Percentiles rank a stretch among this genome's conserved stretches.
Evolutionary conservation across 2,797 vertebrate species (phyloP).

Genomic region (Dryobates pubescens): DNA sequence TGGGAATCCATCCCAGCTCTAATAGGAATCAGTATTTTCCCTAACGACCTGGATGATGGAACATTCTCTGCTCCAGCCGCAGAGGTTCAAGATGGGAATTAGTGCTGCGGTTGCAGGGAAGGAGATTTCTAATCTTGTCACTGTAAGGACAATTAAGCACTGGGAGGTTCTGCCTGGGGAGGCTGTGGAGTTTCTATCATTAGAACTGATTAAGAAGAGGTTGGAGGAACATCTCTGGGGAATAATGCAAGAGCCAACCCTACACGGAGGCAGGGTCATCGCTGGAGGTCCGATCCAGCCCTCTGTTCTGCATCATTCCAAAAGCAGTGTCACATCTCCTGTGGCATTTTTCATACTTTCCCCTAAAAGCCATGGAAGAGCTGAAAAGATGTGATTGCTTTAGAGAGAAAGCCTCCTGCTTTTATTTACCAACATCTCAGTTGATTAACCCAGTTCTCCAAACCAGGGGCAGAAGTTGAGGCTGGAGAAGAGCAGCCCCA

Average conservation of each 20-base stretch:
- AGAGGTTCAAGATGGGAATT: slow-evolving; percentile 31
- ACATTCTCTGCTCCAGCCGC: not conserved
- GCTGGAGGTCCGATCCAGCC: not conserved
- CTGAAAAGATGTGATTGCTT: accelerated
- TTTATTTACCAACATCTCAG: not conserved
- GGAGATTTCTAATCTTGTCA: not conserved
- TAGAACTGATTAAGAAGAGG: not conserved
- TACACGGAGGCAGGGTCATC: not conserved
- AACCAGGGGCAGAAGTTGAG: not conserved
- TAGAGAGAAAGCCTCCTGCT: not conserved
- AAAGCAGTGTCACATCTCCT: not conserved
- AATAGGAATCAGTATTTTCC: slow-evolving; percentile 43
- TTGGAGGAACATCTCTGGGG: not conserved
- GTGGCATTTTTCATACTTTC: too few relatives aligned
- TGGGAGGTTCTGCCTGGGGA: not conserved
- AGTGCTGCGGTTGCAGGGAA: not conserved
- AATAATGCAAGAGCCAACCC: not conserved
- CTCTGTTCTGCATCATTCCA: not conserved
- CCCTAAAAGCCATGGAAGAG: too few relatives aligned
- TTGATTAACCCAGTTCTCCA: not conserved
- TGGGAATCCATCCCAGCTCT: slow-evolving; percentile 42
- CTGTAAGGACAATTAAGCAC: not conserved
- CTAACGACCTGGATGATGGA: slow-evolving; percentile 39
- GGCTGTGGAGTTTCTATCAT: not conserved
- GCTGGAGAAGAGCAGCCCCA: too few relatives aligned